phyloP scores from a whole-genome alignment of 2,113 vertebrate genomes.

The Pachypanchax playfairii region DNA sequence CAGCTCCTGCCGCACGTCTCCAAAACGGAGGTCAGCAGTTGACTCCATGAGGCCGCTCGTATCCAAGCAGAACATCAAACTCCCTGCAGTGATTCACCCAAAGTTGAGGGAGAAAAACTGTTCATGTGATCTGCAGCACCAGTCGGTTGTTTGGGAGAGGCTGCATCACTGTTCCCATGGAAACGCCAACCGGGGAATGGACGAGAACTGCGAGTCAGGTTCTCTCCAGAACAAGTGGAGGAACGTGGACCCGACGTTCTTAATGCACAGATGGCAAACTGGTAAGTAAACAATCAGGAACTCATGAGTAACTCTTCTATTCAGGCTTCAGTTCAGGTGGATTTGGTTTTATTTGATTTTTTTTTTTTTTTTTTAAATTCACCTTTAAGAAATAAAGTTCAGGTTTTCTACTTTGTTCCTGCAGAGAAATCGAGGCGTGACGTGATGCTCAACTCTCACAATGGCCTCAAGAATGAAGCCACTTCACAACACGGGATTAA shows the following conservation, averaged over 20 bases:
- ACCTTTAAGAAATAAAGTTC: too few relatives aligned
- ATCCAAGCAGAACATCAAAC: constrained; percentile 48
- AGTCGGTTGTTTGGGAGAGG: constrained; percentile 20
- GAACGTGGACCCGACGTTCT: constrained; percentile 33
- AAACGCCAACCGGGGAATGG: constrained; percentile 43
- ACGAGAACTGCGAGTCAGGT: constrained; percentile 45
- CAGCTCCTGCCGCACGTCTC: background rate
- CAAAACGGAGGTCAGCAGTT: constrained; percentile 19
- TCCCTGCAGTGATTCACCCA: constrained; percentile 15
- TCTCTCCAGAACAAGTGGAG: constrained; percentile 47
- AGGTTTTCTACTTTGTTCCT: background rate
- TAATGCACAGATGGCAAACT: constrained; percentile 43
- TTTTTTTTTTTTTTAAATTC: background rate
- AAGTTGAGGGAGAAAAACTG: constrained; percentile 63
- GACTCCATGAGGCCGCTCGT: constrained; percentile 25
- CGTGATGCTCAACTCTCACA: constrained; percentile 12
- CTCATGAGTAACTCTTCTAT: too few relatives aligned
- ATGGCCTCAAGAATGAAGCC: constrained; percentile 40
- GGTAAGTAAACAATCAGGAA: constrained; percentile 40
- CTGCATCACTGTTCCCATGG: constrained; percentile 33
- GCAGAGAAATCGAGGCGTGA: constrained; percentile 62
- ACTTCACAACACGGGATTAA: constrained; percentile 58
- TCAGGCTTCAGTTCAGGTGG: background rate
- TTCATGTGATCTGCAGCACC: constrained; percentile 31
- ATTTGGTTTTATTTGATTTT: too few relatives aligned